Base-by-base conservation (phyloP, 2,888 invertebrate species). In the Noctua pronuba region DNA sequence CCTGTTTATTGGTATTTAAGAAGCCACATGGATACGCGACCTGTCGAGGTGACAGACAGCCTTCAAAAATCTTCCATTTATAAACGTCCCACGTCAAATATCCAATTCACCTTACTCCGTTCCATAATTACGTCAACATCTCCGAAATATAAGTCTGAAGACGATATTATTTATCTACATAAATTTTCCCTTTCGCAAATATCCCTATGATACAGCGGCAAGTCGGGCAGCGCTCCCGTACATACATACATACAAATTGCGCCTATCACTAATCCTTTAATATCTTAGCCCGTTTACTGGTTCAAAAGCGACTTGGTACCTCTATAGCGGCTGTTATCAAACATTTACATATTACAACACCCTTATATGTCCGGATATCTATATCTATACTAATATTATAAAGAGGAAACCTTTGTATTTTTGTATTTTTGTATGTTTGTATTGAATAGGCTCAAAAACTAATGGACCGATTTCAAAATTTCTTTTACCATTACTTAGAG, bases 201-300 rank as follows among this genome's bases (percentile, higher is more conserved):
- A 49, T 83, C 73, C 28, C 69, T 75, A 6, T 21, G 71, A 35
- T 62, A 55, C 28, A 52, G 28, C 28, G 24, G 28, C 13, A 38
- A 72, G 64, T 41, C 41, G 18, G 38, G 55, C n/a, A 62, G 49
- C 28, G 21, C 49, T 68, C n/a, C 18, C 24, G 4, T 66, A 52
- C 38, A 35, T 71, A 44, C 11, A 6, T 31, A 41, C n/a, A 65
- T 58, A 77, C 69, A 70, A 75, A 75, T 70, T 78, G 64, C 13
- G 10, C 35, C 44, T 58, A 75, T 46, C 81, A 77, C 75, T 78
- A 81, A 84, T 81, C 81, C 81, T 84, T 73, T 84, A 84, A 84
- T 84, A 78, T 75, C 77, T 69, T 38, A 64, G 72, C 72, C 80
- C 41, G 72, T 72, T 75, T 66, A 80, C 65, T 80, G 66, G 72